phyloP scores from a whole-genome alignment of 2,888 invertebrate species.

The Synanthedon vespiformis region DNA sequence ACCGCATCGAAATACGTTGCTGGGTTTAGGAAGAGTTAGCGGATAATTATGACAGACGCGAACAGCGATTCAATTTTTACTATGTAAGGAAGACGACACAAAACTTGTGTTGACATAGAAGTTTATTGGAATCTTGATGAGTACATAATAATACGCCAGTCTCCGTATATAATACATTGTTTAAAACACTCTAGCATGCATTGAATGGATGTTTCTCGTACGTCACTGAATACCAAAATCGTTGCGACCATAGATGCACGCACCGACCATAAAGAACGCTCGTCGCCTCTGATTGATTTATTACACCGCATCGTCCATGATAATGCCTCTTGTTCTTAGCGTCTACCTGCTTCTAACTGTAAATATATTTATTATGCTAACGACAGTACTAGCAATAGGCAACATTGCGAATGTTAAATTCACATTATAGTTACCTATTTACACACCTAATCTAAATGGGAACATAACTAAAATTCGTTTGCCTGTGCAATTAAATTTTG shows the following conservation, averaged over 20 bases:
- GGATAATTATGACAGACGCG: too few relatives aligned
- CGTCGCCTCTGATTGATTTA: slow-evolving; percentile 51
- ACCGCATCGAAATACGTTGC: too few relatives aligned
- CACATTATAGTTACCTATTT: slow-evolving; percentile 12
- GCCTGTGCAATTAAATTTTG: too few relatives aligned
- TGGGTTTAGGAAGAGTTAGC: too few relatives aligned
- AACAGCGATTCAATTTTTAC: too few relatives aligned
- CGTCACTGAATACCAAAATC: neutral
- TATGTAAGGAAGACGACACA: too few relatives aligned
- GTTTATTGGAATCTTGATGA: too few relatives aligned
- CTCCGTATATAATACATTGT: too few relatives aligned
- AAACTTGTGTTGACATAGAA: too few relatives aligned
- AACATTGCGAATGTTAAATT: slow-evolving; percentile 5
- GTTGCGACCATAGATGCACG: slow-evolving; percentile 18
- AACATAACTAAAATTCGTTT: neutral
- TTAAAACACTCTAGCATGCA: too few relatives aligned
- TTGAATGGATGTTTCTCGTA: neutral
- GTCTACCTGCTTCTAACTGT: slow-evolving; percentile 13
- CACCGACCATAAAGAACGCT: slow-evolving; percentile 39
- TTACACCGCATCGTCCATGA: slow-evolving; percentile 42
- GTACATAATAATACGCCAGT: too few relatives aligned
- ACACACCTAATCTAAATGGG: too few relatives aligned
- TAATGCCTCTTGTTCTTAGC: slow-evolving; percentile 34
- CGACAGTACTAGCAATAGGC: neutral
- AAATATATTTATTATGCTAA: neutral